A percentile compares a stretch with the other conserved stretches of the same genome.
Conservation (phyloP, 2,888 invertebrate genomes). For the Zygogramma bicolorata region DNA sequence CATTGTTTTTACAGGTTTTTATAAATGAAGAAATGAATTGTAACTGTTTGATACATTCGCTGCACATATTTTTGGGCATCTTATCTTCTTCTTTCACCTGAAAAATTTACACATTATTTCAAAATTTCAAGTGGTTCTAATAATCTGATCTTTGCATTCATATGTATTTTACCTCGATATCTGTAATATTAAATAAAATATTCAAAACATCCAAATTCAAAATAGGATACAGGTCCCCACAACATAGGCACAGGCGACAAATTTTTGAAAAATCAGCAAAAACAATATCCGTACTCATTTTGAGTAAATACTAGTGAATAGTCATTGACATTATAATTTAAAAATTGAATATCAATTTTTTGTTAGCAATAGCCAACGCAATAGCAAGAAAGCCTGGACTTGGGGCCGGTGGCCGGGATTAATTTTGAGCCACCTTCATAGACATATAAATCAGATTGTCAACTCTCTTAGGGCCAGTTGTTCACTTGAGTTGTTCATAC, state of each 20-base stretch:
- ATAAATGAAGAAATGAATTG: conserved; percentile 36
- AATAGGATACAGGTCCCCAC: conserved; percentile 34
- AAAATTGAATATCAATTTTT: no score
- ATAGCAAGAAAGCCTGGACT: no score
- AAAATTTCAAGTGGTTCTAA: neutral
- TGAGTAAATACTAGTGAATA: no score
- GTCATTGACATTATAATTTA: no score
- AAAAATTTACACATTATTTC: conserved; percentile 15
- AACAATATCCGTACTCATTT: conserved; percentile 35
- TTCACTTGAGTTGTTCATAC: no score
- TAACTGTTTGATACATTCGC: conserved; percentile 36
- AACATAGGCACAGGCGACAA: conserved; percentile 41
- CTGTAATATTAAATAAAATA: conserved; percentile 26
- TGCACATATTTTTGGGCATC: conserved; percentile 43
- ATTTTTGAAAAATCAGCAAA: conserved; percentile 43
- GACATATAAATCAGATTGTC: no score
- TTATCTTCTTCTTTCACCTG: conserved; percentile 42
- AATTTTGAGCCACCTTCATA: no score
- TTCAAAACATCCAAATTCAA: conserved; percentile 26
- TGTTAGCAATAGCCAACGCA: no score
- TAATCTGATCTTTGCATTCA: neutral
- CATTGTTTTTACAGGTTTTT: conserved; percentile 37
- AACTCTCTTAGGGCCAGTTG: no score
- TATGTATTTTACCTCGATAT: conserved; percentile 36
- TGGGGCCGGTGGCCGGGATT: no score